phyloP scores from a whole-genome alignment of 2,888 invertebrate genomes.

The Liposcelis brunnea region DNA sequence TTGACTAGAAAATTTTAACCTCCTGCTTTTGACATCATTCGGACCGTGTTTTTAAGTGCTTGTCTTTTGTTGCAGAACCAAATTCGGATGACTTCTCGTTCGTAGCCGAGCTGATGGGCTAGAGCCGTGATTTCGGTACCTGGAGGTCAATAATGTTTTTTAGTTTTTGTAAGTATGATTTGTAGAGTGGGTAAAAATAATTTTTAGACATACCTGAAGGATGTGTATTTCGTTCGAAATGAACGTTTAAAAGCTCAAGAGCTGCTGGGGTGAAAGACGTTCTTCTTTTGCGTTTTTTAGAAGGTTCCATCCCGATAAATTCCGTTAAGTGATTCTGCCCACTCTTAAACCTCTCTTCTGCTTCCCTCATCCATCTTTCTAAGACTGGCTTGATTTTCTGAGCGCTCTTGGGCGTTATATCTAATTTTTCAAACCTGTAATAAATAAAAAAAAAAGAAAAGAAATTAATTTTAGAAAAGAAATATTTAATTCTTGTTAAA shows the following conservation, averaged over 20 bases:
- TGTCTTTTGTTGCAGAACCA: conserved; percentile 99
- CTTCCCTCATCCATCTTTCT: conserved; percentile 98
- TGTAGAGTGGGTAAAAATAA: conserved; percentile 7
- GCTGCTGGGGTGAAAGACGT: conserved; percentile 97
- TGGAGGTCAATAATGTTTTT: conserved; percentile 27
- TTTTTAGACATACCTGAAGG: conserved; percentile 67
- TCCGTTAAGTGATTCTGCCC: conserved; percentile 88
- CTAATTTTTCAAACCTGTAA: conserved; percentile 94
- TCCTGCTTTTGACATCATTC: conserved; percentile 69
- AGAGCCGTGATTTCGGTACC: conserved; percentile 93
- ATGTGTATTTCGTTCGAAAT: conserved; percentile 94
- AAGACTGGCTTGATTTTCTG: conserved; percentile 98
- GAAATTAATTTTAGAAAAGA: too few relatives aligned
- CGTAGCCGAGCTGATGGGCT: conserved; percentile 90
- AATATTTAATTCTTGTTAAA: too few relatives aligned
- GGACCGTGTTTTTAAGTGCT: conserved; percentile 92
- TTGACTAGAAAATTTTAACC: conserved; percentile 17
- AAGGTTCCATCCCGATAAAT: conserved; percentile 90
- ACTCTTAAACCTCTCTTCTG: conserved; percentile 88
- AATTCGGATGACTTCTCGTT: conserved; percentile 93
- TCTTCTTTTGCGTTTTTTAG: conserved; percentile 88
- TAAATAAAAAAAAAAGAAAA: conserved; percentile 33
- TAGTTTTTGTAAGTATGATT: background rate
- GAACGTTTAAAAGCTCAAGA: conserved; percentile 80
- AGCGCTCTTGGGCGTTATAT: conserved; percentile 98